Evolutionary conservation across 1,140 invertebrate species (phyloP), one percentile per base, ranked within the genome.

Genomic region (Teleogryllus occipitalis): DNA sequence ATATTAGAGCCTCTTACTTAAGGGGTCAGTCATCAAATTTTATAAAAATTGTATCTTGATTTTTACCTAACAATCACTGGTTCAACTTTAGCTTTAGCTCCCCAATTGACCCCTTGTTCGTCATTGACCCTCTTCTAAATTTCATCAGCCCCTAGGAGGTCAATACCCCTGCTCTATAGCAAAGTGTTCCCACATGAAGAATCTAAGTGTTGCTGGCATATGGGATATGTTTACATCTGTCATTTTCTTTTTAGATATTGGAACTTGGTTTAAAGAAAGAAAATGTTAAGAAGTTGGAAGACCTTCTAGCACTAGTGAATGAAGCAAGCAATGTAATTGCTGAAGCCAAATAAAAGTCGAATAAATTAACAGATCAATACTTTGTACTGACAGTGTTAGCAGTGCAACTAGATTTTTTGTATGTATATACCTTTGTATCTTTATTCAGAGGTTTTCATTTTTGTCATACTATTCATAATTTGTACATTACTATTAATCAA

Each of bases 201-300:
- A 21, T 75, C 2, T 10, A 12, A n/a, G n/a, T n/a, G 21, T 6
- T 46, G 39, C 10, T 21, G 21, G 10, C 10, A 5, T 75, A 75
- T 27, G 1, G 21, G n/a, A 8, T 75, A 12, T 5, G 21, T 39
- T 5, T 39, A 46, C 2, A 46, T 75, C 10, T 27, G 10, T 12
- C 1, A 4, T 75, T 27, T 22, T 75, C 21, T 27, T 27, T 27
- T 2, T 21, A 75, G 74, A 75, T 22, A 27, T 15, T 46, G 21
- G 21, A 27, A 46, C 12, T 77, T 27, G 79, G 79, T 15, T 15
- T 80, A n/a, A 65, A 76, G 27, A 22, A 74, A 80, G 46, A 39
- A 10, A 65, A 80, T 73, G 75, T 80, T n/a, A 48, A 76, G 47
- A 80, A 80, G 21, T 72, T 80, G 75, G 75, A 76, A 47, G 79